Conservation (phyloP, 1,140 invertebrate genomes). For the Drosophila triauraria region DNA sequence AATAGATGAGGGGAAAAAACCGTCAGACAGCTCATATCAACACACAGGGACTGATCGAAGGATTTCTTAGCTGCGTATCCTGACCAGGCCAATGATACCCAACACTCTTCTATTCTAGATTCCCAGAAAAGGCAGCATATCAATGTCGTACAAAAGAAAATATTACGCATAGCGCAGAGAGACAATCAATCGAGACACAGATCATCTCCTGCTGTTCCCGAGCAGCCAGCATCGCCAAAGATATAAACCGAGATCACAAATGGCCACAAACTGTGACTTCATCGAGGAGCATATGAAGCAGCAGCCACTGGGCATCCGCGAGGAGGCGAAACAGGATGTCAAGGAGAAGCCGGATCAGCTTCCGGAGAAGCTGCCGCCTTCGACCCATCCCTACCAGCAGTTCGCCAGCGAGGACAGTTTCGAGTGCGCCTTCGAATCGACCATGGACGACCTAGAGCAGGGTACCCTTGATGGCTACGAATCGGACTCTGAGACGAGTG, state of each 20-base stretch:
- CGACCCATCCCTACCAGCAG: slow-evolving; percentile 3
- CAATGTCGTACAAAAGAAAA: slow-evolving; percentile 79
- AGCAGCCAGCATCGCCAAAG: slow-evolving; percentile 31
- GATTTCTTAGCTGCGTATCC: neutral
- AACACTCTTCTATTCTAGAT: slow-evolving; percentile 66
- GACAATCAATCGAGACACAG: neutral
- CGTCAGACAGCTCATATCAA: slow-evolving; percentile 66
- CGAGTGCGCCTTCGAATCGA: slow-evolving; percentile 77
- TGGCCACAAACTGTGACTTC: slow-evolving; percentile 77
- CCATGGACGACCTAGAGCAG: slow-evolving; percentile 80
- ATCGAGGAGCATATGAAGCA: slow-evolving; percentile 71
- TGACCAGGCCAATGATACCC: slow-evolving; percentile 6
- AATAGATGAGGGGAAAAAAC: neutral
- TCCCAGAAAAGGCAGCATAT: slow-evolving; percentile 34
- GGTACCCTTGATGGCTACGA: slow-evolving; percentile 75
- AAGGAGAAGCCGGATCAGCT: slow-evolving; percentile 5
- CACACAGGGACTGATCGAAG: slow-evolving; percentile 55
- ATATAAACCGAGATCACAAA: slow-evolving; percentile 45
- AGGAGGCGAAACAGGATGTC: slow-evolving; percentile 21
- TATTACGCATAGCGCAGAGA: slow-evolving; percentile 50
- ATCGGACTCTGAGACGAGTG: slow-evolving; percentile 75
- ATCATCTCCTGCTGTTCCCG: slow-evolving; percentile 1
- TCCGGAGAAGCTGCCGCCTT: neutral
- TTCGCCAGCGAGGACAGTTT: slow-evolving; percentile 64
- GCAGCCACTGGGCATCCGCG: slow-evolving; percentile 48